Base-by-base conservation (phyloP, 2,113 vertebrate genomes). In the Callocephalon fimbriatum region DNA sequence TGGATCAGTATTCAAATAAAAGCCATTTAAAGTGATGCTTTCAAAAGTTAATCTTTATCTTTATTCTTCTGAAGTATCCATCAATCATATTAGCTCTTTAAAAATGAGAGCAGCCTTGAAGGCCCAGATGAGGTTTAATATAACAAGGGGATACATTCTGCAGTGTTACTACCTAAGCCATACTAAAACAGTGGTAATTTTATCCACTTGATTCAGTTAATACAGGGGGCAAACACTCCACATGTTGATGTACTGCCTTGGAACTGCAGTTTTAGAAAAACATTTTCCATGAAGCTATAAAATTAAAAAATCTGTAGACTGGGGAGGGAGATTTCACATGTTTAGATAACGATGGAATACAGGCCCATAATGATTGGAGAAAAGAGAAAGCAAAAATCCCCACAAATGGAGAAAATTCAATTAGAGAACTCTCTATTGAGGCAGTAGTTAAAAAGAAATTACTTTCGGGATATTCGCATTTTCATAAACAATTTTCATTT, bases 401-500 rank as follows among this genome's bases (percentile, higher is more conserved):
- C 51, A 37, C 27, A 79, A 89, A 70, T 58, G 14, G 54, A 84
- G 68, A 89, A 93, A 91, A 97, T 77, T 94, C 62, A 81, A 47
- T 95, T 95, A 93, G 78, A 93, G 62, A 20, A 68, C 47, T 91
- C 89, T 87, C 48, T 93, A 68, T 74, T 40, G 40, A 93, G 50
- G 50, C n/a, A 93, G 13, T 83, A 94, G 63, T 92, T 92, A 93
- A 96, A 95, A 50, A 90, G 32, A 92, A 97, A 81, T 77, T 23
- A 82, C 67, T 42, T 12, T 73, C 53, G 37, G 68, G 44, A 83
- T 90, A 79, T 61, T 95, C 1, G 2, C 51, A 67, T 94, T 95
- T 97, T 97, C 75, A 86, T 96, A 92, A 97, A 86, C 42, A 88
- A 67, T 94, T 84, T 97, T 95, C 22, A 31, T 92, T 91, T 97